Conservation (phyloP, 2,888 invertebrate species). For the Galeopsomyia nigrocyanea region DNA sequence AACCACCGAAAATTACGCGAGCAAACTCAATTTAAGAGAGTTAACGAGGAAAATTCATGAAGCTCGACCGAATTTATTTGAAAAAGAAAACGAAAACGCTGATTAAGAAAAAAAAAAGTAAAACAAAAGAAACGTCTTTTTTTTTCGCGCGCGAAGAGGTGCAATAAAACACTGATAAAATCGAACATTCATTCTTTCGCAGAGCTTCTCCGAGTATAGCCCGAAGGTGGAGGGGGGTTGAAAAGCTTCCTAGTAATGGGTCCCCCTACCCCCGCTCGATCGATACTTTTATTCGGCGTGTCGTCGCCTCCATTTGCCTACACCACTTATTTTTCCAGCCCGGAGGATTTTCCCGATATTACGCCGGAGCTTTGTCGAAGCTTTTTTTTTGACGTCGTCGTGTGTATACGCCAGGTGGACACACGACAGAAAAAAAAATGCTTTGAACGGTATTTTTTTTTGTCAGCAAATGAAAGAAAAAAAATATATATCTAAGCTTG, state of each 20-base stretch:
- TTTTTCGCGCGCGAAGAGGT: too few relatives aligned
- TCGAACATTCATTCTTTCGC: constrained; percentile 1
- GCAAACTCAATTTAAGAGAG: too few relatives aligned
- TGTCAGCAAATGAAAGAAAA: too few relatives aligned
- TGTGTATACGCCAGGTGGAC: neutral
- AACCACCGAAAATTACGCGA: too few relatives aligned
- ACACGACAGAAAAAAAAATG: neutral
- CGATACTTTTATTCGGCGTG: constrained; percentile 47
- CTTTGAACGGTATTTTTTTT: neutral
- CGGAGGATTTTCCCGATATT: constrained; percentile 14
- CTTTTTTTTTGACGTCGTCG: neutral
- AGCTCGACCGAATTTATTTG: too few relatives aligned
- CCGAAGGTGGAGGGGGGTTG: neutral
- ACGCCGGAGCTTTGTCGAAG: neutral
- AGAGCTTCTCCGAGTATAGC: neutral
- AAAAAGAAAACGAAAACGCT: too few relatives aligned
- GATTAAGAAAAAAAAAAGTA: too few relatives aligned
- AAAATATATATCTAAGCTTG: neutral
- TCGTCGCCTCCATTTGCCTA: constrained; percentile 20
- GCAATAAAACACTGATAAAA: constrained; percentile 14
- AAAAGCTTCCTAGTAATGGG: constrained; percentile 17
- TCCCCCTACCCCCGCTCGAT: constrained; percentile 21
- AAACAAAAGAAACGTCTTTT: too few relatives aligned
- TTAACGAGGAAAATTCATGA: too few relatives aligned
- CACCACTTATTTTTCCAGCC: neutral